Base-by-base conservation (phyloP, 1,140 invertebrate genomes). In the Zaprionus nigranus region DNA sequence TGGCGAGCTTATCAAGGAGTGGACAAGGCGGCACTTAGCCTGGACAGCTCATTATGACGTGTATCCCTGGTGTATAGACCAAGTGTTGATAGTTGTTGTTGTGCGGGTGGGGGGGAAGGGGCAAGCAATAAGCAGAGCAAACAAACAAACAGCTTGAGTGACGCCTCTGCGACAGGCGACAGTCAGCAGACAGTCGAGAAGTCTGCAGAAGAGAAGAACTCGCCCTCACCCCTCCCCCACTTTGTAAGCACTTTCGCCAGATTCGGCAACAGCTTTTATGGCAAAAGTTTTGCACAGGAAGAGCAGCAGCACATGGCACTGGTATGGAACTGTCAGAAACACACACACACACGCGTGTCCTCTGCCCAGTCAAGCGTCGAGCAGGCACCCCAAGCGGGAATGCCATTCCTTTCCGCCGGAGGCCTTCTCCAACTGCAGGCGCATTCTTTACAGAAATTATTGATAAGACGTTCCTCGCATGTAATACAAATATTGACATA, bases 401-500 rank as follows among this genome's bases (percentile, higher is more conserved):
- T 62, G 75, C 53, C 54, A 4, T 36, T 12, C 22, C 17, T 57
- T 57, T 56, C 26, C 54, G 58, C 67, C 36, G 49, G 36, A 40
- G 38, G 26, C 61, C 22, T 36, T 53, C n/a, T 36, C 53, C 22
- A 43, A 65, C 62, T 59, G 12, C 51, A 53, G 58, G 49, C 82
- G 82, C 80, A 86, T 87, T 86, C 83, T 82, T 86, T 87, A 71
- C 58, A 78, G 30, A 86, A 87, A 87, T 87, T 87, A 87, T 87
- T 87, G 84, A 87, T 87, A 87, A 87, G 84, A 87, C 81, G 75
- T 75, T 26, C 72, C 72, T 80, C 81, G 30, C 58, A 75, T 88
- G 81, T 88, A 87, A 81, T 88, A 87, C 84, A 87, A 87, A 87
- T 87, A 87, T 87, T 87, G 84, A 87, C 78, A 90, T 78, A 73